phyloP scores from a whole-genome alignment of 2,797 vertebrate genomes.

The Bufotes viridis region DNA sequence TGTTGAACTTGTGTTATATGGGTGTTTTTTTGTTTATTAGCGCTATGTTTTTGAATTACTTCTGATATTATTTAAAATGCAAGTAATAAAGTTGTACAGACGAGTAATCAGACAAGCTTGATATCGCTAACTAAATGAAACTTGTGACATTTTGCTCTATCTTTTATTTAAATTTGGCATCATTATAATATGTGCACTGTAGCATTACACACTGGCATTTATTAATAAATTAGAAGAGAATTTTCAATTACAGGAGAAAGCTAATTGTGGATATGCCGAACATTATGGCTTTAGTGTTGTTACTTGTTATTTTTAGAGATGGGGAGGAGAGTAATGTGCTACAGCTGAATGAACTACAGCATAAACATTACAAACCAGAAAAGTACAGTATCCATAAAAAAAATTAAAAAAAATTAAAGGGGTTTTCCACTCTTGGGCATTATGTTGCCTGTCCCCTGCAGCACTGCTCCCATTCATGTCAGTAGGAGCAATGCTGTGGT shows the following conservation, averaged over 20 bases:
- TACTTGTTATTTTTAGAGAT: too few species aligned
- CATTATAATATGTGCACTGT: background rate
- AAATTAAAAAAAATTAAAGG: too few species aligned
- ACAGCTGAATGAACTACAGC: too few species aligned
- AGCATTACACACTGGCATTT: constrained; percentile 8
- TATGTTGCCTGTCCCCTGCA: too few species aligned
- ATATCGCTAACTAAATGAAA: background rate
- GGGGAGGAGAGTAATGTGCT: too few species aligned
- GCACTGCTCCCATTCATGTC: too few species aligned
- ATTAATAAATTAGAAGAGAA: constrained; percentile 31
- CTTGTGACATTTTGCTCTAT: constrained; percentile 20
- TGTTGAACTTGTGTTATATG: background rate
- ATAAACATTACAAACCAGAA: too few species aligned
- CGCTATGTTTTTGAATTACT: background rate
- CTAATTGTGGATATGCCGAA: background rate
- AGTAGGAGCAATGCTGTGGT: too few species aligned
- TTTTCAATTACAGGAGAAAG: background rate
- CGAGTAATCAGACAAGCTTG: background rate
- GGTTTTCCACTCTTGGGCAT: too few species aligned
- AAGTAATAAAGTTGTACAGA: background rate
- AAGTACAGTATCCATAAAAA: too few species aligned
- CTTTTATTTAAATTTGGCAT: constrained; percentile 14
- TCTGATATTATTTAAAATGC: background rate
- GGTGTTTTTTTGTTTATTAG: background rate
- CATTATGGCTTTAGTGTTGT: background rate